Percentiles rank a stretch among this genome's conserved stretches.
phyloP scores from a whole-genome alignment of 2,113 vertebrate species.

The Bettongia penicillata region DNA sequence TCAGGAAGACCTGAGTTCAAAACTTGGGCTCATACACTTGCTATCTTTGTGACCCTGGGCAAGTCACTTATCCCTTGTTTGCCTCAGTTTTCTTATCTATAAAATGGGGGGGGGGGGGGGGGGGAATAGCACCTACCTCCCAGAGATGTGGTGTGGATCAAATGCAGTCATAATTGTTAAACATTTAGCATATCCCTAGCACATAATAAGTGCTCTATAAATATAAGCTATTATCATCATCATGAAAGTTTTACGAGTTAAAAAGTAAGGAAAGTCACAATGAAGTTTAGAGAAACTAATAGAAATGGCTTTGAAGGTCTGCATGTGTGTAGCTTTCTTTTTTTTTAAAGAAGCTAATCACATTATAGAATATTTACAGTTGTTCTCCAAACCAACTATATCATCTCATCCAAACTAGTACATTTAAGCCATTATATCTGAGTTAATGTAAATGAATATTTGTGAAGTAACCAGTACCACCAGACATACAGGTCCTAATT shows the following conservation, averaged over 20 bases:
- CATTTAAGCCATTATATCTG: neutral
- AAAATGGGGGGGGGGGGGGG: too few species aligned
- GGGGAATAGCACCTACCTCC: too few species aligned
- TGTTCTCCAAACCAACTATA: neutral
- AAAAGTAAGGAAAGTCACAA: neutral
- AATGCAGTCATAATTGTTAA: neutral
- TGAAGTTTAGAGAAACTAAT: neutral
- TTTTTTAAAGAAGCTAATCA: neutral
- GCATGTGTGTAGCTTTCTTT: neutral
- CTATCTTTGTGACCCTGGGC: too few species aligned
- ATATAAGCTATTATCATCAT: neutral
- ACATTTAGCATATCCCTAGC: neutral
- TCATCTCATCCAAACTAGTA: slow-evolving; percentile 17
- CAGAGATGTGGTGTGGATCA: neutral
- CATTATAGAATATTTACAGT: neutral
- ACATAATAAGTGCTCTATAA: neutral
- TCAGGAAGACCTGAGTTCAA: too few species aligned
- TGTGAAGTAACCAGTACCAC: neutral
- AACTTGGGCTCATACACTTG: too few species aligned
- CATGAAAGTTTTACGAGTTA: neutral
- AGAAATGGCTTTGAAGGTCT: neutral
- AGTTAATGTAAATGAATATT: slow-evolving; percentile 10
- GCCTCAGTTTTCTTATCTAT: too few species aligned
- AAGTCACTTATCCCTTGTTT: too few species aligned
- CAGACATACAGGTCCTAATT: neutral